phyloP scores from a whole-genome alignment of 2,888 invertebrate genomes.

The Athetis lepigone region DNA sequence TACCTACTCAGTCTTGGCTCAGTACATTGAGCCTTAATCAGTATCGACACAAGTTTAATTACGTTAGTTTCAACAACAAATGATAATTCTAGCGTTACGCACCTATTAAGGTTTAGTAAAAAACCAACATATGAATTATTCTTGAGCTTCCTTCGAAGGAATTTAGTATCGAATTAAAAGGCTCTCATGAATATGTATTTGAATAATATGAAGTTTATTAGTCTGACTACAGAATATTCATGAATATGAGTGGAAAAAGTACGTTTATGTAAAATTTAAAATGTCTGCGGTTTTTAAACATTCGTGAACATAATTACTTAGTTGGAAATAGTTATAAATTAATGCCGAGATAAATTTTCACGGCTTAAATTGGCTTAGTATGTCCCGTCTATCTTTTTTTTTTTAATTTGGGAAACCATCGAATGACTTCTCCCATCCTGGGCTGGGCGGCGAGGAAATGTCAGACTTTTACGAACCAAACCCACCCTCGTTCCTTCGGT shows the following conservation, averaged over 20 bases:
- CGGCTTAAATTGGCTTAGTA: too few relatives aligned
- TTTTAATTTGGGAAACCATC: too few relatives aligned
- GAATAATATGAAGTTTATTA: not conserved
- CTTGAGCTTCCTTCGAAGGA: slow-evolving; percentile 4
- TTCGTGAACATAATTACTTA: too few relatives aligned
- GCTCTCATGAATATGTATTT: slow-evolving; percentile 31
- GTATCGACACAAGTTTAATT: slow-evolving; percentile 2
- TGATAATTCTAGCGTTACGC: slow-evolving; percentile 2
- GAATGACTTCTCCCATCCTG: too few relatives aligned
- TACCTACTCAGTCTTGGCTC: not conserved
- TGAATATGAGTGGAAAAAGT: slow-evolving; percentile 3
- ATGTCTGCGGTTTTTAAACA: not conserved
- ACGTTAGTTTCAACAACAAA: slow-evolving; percentile 10
- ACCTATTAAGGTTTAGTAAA: slow-evolving; percentile 11
- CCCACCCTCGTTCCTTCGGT: too few relatives aligned
- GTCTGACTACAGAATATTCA: slow-evolving; percentile 6
- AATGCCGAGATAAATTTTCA: too few relatives aligned
- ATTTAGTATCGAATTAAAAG: slow-evolving; percentile 13
- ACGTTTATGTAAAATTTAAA: not conserved
- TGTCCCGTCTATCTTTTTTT: too few relatives aligned
- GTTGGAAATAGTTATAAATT: too few relatives aligned
- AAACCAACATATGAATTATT: slow-evolving; percentile 28
- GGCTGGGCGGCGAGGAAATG: too few relatives aligned
- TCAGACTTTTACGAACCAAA: too few relatives aligned
- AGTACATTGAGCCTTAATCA: not conserved